These are phyloP conservation scores for Antrozous pallidus DNA, from an alignment of 2,797 vertebrate species.

Conservation along the genomic window DNA sequence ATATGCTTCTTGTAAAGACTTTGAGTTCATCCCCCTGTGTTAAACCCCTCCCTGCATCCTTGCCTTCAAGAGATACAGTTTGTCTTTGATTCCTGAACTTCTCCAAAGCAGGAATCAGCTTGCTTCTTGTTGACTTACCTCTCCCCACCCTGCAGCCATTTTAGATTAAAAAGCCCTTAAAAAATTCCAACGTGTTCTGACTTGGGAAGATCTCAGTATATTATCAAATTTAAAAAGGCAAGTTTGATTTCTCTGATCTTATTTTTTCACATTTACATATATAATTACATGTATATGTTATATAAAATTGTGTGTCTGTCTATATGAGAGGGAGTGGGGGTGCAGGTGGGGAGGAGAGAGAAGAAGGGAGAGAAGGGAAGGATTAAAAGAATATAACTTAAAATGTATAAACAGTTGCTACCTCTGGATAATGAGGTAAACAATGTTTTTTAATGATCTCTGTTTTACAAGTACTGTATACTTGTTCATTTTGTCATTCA, in stretches of 20 bases:
- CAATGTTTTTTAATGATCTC: not conserved
- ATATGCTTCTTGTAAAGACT: not conserved
- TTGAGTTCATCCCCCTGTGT: not conserved
- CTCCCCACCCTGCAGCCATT: not conserved
- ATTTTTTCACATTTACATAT: not conserved
- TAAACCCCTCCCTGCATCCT: not conserved
- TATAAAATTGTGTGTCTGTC: not conserved
- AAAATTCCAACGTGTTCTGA: not conserved
- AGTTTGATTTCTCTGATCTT: not conserved
- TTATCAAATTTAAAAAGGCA: not conserved
- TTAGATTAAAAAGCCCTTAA: not conserved
- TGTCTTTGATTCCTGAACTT: not conserved
- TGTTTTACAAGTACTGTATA: not conserved
- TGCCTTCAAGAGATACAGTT: not conserved
- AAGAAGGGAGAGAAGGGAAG: not conserved
- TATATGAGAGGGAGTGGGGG: not conserved
- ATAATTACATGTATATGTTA: not conserved
- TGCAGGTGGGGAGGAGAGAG: not conserved
- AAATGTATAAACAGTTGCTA: not conserved
- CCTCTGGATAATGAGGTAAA: not conserved
- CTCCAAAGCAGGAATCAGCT: slow-evolving; percentile 22
- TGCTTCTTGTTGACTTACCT: slow-evolving; percentile 1
- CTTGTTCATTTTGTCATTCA: not conserved
- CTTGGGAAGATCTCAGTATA: not conserved
- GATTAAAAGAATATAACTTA: not conserved